Evolutionary conservation across 2,113 vertebrate genomes (phyloP).

Genomic region (Rhagologus leucostigma): DNA sequence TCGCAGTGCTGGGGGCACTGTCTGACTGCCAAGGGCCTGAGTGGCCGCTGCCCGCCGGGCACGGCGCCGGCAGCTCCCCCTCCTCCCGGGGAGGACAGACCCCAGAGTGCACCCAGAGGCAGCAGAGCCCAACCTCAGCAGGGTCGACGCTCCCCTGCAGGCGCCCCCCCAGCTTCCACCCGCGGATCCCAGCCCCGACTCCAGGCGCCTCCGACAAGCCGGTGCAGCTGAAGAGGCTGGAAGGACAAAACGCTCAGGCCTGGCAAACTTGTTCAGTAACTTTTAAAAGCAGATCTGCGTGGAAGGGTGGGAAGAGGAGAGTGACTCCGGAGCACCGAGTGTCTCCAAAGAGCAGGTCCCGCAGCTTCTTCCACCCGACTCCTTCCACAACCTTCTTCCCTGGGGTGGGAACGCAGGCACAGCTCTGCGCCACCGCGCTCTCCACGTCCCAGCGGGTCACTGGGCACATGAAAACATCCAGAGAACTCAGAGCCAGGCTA

Average conservation of each 20-base stretch:
- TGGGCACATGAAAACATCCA: neutral
- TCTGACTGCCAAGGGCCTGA: neutral
- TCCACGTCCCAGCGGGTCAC: accelerated
- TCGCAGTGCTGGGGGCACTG: neutral
- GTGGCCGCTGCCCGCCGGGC: neutral
- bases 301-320: neutral
- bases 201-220: neutral
- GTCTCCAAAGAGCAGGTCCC: neutral
- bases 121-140: neutral
- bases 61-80: accelerated
- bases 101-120: neutral
- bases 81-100: neutral
- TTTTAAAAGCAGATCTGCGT: neutral
- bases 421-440: neutral
- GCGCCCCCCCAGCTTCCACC: neutral
- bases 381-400: neutral
- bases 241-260: conserved; percentile 1
- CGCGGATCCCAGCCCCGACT: neutral
- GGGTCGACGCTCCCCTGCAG: neutral
- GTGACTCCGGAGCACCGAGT: accelerated
- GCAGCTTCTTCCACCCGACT: neutral
- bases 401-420: neutral
- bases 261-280: conserved; percentile 39
- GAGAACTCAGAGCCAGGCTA: neutral
- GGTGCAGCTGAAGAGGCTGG: neutral